Percentiles rank a stretch among this genome's conserved stretches.
These are phyloP conservation scores for Epinephelus fuscoguttatus DNA, from an alignment of 2,113 vertebrate species.

Conservation along the genomic window DNA sequence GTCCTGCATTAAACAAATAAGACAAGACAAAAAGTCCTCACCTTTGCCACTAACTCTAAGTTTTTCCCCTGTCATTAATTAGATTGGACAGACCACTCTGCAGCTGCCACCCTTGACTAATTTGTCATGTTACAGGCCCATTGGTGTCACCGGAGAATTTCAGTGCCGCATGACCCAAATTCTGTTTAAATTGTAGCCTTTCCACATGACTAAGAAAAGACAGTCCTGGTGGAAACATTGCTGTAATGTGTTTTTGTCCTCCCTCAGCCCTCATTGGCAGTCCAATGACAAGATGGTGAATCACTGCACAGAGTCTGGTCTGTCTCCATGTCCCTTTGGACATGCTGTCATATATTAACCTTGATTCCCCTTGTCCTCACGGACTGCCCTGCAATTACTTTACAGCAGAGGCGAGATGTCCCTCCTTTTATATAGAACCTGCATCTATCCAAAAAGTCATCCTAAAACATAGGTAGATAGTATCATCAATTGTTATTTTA, in stretches of 20 bases:
- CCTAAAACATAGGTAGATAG: neutral
- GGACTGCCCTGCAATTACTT: conserved; percentile 18
- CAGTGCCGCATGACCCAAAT: conserved; percentile 27
- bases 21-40: neutral
- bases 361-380: conserved; percentile 49
- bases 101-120: conserved; percentile 17
- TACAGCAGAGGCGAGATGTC: conserved; percentile 36
- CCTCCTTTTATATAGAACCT: conserved; percentile 12
- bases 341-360: conserved; percentile 66
- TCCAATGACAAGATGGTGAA: conserved; percentile 62
- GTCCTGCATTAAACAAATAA: neutral
- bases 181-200: conserved; percentile 38
- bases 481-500: neutral
- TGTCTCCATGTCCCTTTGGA: conserved; percentile 54
- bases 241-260: conserved; percentile 52
- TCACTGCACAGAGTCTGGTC: conserved; percentile 52
- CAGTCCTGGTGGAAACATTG: conserved; percentile 40
- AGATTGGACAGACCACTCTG: neutral
- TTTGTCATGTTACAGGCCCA: neutral
- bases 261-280: conserved; percentile 60
- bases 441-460: neutral
- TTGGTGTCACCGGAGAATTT: conserved; percentile 42
- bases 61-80: conserved; percentile 27
- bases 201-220: conserved; percentile 52
- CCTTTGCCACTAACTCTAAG: neutral